Evolutionary conservation across 2,888 invertebrate genomes (phyloP).

Genomic region (Lycia hirtaria): DNA sequence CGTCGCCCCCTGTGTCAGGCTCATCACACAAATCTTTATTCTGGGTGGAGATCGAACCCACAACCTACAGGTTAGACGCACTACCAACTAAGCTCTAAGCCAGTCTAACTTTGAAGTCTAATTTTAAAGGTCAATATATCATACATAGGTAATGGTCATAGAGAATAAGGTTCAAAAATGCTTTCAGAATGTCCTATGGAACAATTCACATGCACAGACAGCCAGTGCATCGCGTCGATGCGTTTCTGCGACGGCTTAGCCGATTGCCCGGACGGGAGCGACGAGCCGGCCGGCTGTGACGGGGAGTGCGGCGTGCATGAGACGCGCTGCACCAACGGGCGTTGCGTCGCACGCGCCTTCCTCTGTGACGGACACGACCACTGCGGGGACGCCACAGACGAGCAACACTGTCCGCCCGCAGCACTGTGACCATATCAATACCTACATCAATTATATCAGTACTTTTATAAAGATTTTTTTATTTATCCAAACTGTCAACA

Average conservation of each 20-base stretch:
- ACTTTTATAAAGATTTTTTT: constrained; percentile 14
- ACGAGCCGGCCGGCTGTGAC: constrained; percentile 87
- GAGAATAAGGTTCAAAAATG: background rate
- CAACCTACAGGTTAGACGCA: no score
- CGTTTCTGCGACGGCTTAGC: constrained; percentile 89
- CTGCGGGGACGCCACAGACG: constrained; percentile 89
- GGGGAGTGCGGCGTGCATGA: constrained; percentile 84
- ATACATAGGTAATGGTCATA: background rate
- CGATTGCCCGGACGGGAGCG: constrained; percentile 89
- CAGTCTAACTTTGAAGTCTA: no score
- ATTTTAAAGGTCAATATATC: no score
- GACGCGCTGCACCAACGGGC: constrained; percentile 75
- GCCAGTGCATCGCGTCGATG: constrained; percentile 86
- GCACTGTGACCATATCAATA: constrained; percentile 31
- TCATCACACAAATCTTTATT: no score
- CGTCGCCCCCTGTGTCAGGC: no score
- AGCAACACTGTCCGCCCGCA: constrained; percentile 79
- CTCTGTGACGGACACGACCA: constrained; percentile 89
- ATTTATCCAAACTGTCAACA: no score
- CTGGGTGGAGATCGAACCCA: no score
- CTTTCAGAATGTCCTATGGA: constrained; percentile 75
- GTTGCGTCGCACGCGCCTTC: constrained; percentile 86
- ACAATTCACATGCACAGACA: constrained; percentile 86
- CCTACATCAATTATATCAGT: background rate
- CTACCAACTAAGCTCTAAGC: no score